phyloP scores from a whole-genome alignment of 2,797 vertebrate species.

The Podargus strigoides region DNA sequence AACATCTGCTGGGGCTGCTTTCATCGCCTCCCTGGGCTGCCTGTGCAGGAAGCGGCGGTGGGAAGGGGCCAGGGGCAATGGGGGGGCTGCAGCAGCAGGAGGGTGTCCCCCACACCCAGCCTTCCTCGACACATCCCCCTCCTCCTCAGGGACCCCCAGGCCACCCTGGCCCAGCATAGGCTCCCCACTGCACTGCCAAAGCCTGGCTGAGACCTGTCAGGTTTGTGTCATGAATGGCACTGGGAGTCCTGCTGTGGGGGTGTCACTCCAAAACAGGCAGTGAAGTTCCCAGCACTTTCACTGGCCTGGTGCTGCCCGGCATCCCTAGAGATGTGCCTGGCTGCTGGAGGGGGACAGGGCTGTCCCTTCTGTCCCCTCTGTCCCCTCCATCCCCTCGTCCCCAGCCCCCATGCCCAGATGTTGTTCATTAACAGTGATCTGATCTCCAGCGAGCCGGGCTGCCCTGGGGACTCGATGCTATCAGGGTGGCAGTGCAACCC shows the following conservation, averaged over 20 bases:
- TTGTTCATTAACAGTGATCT: not conserved
- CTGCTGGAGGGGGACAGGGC: not conserved
- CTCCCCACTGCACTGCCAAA: not conserved
- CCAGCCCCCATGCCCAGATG: not conserved
- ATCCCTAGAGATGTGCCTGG: not conserved
- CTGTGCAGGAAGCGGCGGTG: constrained; percentile 35
- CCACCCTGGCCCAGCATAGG: fast-evolving
- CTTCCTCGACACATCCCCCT: not conserved
- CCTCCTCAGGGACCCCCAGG: not conserved
- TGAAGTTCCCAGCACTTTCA: not conserved
- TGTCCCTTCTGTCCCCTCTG: not conserved
- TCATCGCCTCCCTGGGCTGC: constrained; percentile 53
- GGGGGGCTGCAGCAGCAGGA: not conserved
- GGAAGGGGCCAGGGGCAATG: not conserved
- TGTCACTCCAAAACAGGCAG: not conserved
- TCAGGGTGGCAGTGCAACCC: not conserved
- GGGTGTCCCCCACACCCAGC: not conserved
- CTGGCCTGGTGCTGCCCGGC: not conserved
- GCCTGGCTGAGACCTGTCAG: not conserved
- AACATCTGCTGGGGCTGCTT: constrained; percentile 69
- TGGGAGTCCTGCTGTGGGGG: fast-evolving
- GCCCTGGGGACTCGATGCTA: not conserved
- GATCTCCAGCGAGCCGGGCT: not conserved
- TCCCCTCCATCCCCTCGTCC: not conserved
- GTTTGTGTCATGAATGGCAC: fast-evolving